Base-by-base conservation (phyloP, 92 coral and sea anemone genomes). In the Desmophyllum pertusum region DNA sequence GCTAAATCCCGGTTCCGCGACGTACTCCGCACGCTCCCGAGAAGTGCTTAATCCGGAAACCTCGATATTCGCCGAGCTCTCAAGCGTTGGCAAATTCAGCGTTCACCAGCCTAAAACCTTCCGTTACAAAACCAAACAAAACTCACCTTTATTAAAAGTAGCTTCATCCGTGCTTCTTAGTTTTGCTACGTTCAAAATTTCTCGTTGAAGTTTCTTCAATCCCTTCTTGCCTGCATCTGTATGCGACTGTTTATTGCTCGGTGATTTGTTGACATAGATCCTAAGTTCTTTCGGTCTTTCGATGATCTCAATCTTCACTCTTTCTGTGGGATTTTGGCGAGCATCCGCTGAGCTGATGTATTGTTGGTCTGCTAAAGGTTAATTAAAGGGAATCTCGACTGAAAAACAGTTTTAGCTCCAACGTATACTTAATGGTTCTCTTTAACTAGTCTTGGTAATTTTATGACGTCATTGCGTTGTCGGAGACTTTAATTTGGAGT, bases 251-350 rank as follows among this genome's bases (percentile, higher is more conserved):
- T 37, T 53, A 27, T 23, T 52, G 31, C 39, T 45, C 30, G 84
- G 84, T 6, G 63, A 33, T 25, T 68, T 80, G 65, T 80, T 51
- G 13, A 80, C 66, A 45, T 36, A 33, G 10, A 80, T 76, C 38
- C 48, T 80, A 2, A 80, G 76, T 80, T 66, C 75, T 66, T 33
- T 68, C 10, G 84, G 84, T 67, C 43, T 80, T 35, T 80, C 75
- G 37, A 80, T 80, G 9, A 80, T 80, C 31, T 80, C 84, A 23
- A 80, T 73, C 31, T 48, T 66, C 29, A 80, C 45, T 43, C 75
- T 37, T 45, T 30, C 74, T 33, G 46, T 51, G 21, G 73, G 52
- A 29, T 43, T 59, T 39, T 18, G 53, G 46, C 37, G 31, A 14
- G 61, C 48, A 29, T 29, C 75, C 13, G 36, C 51, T 8, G 46